Evolutionary conservation across 2,113 vertebrate genomes (phyloP).

Genomic region (Indicator indicator): DNA sequence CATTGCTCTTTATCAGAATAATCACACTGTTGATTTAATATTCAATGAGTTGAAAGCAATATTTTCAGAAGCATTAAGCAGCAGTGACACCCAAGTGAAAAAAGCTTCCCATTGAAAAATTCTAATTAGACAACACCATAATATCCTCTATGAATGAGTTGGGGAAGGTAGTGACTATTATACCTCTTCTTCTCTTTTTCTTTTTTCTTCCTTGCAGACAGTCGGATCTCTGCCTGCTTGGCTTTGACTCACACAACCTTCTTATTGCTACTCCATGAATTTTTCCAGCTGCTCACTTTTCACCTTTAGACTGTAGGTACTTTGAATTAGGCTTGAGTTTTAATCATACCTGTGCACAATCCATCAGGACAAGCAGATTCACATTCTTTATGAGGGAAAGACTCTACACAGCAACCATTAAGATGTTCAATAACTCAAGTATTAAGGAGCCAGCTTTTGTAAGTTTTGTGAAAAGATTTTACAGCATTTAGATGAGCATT

Average conservation of each 20-base stretch:
- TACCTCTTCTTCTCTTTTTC: not conserved
- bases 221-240: too few species aligned
- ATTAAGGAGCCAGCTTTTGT: not conserved
- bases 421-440: not conserved
- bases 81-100: accelerated
- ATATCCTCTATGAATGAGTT: not conserved
- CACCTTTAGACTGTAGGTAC: not conserved
- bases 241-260: not conserved
- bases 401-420: accelerated
- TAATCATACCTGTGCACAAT: not conserved
- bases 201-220: not conserved
- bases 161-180: not conserved
- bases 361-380: not conserved
- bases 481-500: not conserved
- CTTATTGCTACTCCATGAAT: not conserved
- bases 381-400: too few species aligned
- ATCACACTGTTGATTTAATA: not conserved
- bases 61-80: not conserved
- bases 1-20: not conserved
- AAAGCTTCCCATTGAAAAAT: not conserved
- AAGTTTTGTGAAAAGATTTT: not conserved
- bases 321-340: not conserved
- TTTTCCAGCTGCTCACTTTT: not conserved
- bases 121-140: not conserved
- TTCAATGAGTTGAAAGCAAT: not conserved